phyloP scores from a whole-genome alignment of 2,113 vertebrate genomes.

The Elachura formosa region DNA sequence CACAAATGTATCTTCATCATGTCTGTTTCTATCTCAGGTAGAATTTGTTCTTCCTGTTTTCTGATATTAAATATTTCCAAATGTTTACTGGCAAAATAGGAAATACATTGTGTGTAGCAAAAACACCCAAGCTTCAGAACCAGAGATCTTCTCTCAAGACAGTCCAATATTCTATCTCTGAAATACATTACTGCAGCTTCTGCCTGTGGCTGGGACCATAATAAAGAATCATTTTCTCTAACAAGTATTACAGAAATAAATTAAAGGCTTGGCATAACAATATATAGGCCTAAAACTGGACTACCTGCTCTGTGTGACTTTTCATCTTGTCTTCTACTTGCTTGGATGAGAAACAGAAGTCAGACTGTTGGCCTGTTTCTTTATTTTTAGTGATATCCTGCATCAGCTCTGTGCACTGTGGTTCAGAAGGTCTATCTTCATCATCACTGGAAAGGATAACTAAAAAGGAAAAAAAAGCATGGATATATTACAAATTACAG shows the following conservation, averaged over 20 bases:
- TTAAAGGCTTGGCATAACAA: not conserved
- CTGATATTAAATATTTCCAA: not conserved
- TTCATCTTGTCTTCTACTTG: not conserved
- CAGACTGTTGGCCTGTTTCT: not conserved
- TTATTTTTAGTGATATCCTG: not conserved
- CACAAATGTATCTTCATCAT: not conserved
- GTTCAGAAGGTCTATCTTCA: constrained; percentile 65
- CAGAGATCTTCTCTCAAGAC: not conserved
- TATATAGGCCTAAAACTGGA: not conserved
- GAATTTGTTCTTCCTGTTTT: not conserved
- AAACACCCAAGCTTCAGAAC: not conserved
- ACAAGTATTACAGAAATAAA: not conserved
- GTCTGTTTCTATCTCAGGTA: not conserved
- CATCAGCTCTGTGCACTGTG: constrained; percentile 2
- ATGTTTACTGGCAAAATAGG: not conserved
- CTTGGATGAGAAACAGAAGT: not conserved
- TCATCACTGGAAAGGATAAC: constrained; percentile 82
- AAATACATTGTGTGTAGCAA: not conserved
- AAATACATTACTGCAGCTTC: not conserved
- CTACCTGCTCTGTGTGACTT: constrained; percentile 49
- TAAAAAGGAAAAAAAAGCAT: constrained; percentile 32
- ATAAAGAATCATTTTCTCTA: not conserved
- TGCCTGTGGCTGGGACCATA: not conserved
- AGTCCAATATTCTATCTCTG: not conserved
- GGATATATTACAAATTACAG: not conserved